Evolutionary conservation across 2,888 invertebrate species (phyloP), one percentile per base, ranked within the genome.

Genomic region (Gonocerus acuteangulatus): DNA sequence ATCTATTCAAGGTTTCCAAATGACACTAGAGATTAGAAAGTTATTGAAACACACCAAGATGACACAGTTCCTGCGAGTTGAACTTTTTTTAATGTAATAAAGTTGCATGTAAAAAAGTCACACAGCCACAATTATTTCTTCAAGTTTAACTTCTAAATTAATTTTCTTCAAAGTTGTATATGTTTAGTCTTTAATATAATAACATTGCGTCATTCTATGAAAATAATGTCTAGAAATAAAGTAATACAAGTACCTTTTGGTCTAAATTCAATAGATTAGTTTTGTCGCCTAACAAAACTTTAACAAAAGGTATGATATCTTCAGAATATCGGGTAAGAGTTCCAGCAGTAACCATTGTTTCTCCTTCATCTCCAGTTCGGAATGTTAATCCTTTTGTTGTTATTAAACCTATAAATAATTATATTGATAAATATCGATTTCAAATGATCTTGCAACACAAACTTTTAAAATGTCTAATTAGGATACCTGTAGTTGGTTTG

Each of bases 261-360:
- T 86, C 81, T 11, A 91, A 72, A 59, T 82, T 77, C 1, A 88
- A 72, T 21, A 75, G 74, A 0, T 76, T 74, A 61, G 80, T 79
- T 15, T 80, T 76, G 0, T 78, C 83, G 0, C 78, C 83, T 0
- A 81, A 73, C 1, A 86, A 73, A 21, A 86, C 76, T 74, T 82
- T 84, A 1, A 91, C 78, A 64, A 93, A 77, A 0, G 93, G 89
- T 22, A 80, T 75, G 59, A 97, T 78, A 77, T 97, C 97, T 18
- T 78, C 79, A 16, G 86, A 83, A 73, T 85, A 85, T 49, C 86
- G 82, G 62, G 86, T 81, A 73, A 94, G 81, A 45, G 95, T 92
- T 0, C 96, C 95, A 1, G 84, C 84, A 16, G 83, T 81, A 0
- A 92, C 85, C 83, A 95, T 92, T 0, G 89, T 84, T 2, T 82